Conservation (phyloP, 2,113 vertebrate genomes). For the Microcebus lehilahytsara region DNA sequence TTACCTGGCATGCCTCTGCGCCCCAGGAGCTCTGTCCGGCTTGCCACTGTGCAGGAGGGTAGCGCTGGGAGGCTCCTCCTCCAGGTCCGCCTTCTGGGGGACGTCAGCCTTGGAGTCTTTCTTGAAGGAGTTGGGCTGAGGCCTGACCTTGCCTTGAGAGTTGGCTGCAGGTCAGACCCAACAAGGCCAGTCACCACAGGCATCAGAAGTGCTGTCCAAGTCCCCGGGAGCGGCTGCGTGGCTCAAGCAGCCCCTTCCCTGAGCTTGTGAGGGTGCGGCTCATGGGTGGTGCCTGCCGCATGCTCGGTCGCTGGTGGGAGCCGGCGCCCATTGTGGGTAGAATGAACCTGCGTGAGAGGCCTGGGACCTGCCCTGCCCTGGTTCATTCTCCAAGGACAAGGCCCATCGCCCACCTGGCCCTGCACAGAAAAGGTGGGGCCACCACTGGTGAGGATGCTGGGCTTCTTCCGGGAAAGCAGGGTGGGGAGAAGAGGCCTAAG, state of each 20-base stretch:
- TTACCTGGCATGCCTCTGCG: constrained; percentile 53
- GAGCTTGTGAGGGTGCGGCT: not conserved
- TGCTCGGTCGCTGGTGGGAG: not conserved
- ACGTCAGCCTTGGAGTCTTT: constrained; percentile 29
- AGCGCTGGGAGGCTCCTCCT: not conserved
- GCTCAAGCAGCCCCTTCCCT: not conserved
- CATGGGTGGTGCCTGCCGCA: not conserved
- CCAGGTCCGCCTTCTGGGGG: not conserved
- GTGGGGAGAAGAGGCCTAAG: not conserved
- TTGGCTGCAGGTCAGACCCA: constrained; percentile 36
- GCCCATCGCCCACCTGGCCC: not conserved
- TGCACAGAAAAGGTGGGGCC: no score
- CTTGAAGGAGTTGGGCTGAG: constrained; percentile 43
- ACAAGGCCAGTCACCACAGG: not conserved
- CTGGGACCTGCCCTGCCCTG: not conserved
- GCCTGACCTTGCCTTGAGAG: constrained; percentile 50
- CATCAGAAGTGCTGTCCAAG: not conserved
- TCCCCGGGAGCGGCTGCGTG: not conserved
- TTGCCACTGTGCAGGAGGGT: not conserved
- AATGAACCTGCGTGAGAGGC: not conserved
- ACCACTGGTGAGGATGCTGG: not conserved
- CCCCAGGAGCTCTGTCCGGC: constrained; percentile 23
- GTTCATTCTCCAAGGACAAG: not conserved
- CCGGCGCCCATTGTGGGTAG: not conserved
- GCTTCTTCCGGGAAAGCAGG: not conserved